Base-by-base conservation (phyloP, 2,888 invertebrate species). In the Archaeoteleia sp. region DNA sequence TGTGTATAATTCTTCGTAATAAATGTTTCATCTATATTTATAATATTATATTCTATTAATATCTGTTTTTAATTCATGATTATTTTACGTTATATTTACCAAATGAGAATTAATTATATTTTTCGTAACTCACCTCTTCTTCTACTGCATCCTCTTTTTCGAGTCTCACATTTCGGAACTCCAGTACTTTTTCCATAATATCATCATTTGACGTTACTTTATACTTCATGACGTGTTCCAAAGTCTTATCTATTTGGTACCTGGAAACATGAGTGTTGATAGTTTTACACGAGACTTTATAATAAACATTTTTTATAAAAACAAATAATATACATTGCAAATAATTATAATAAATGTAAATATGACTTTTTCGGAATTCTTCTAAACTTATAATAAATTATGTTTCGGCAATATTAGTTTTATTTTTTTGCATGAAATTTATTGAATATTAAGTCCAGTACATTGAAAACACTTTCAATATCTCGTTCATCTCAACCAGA, bases 171-270 rank as follows among this genome's bases (percentile, higher is more conserved):
- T 85, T 76, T 63, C 87, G 86, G 65, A 87, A 89, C 15, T 81
- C 79, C 5, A 78, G 74, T 1, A 91, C 79, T 71, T 87, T 88
- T 0, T 83, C 23, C 0, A 20, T 1, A 17, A 80, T 74, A 3
- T 71, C 82, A 29, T 87, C 86, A 1, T 89, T 83, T 1, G 85
- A 80, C 8, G 88, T 87, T 60, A 88, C 87, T 10, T 85, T 82
- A 0, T 87, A 85, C 9, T 86, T 82, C 76, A 87, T 86, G 35
- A 92, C 79, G 78, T 88, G 86, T 0, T 87, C 82, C 39, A 88
- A 77, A 0, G 86, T 87, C 75, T 87, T 87, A 1, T 87, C 81
- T 53, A 87, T 86, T 71, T 91, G 91, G 73, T 89, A 86, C 10
- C 88, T 87, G 69, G 10, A 75, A 78, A 60, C 29, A 30, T 35